These are phyloP conservation scores for Hylomyscus alleni DNA, from an alignment of 2,797 vertebrate genomes.

Conservation along the genomic window DNA sequence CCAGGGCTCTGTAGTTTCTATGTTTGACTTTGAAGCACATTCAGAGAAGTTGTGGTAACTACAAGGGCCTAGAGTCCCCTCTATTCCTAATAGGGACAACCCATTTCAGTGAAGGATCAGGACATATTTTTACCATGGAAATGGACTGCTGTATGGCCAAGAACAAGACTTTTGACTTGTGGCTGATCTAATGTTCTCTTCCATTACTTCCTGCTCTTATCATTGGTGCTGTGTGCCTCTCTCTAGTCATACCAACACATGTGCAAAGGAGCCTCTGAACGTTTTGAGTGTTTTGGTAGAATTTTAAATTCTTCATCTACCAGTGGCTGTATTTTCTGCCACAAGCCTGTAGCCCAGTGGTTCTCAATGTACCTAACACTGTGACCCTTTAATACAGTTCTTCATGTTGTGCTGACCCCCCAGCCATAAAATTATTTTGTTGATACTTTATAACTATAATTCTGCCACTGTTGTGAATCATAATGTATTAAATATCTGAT, in stretches of 20 bases:
- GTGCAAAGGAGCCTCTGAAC: not conserved
- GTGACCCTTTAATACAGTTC: not conserved
- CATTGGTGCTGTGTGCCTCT: not conserved
- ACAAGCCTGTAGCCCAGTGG: not conserved
- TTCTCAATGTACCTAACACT: not conserved
- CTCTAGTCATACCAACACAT: not conserved
- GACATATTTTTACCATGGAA: not conserved
- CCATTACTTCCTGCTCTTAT: not conserved
- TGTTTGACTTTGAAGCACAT: not conserved
- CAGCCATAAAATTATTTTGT: not conserved
- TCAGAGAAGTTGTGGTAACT: not conserved
- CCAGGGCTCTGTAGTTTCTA: not conserved
- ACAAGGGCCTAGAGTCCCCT: not conserved
- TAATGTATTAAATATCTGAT: not conserved
- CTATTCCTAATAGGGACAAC: not conserved
- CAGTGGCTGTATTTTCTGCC: not conserved
- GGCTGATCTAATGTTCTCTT: not conserved
- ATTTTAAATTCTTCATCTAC: conserved; percentile 15
- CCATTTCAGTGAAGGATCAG: not conserved
- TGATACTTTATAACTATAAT: not conserved
- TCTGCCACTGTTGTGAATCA: not conserved
- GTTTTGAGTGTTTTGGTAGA: not conserved
- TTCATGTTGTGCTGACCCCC: not conserved
- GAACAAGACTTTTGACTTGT: not conserved
- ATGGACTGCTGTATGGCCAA: not conserved